Evolutionary conservation across 1,140 invertebrate genomes (phyloP), one percentile per base, ranked within the genome.

Genomic region (Ladona fulva): DNA sequence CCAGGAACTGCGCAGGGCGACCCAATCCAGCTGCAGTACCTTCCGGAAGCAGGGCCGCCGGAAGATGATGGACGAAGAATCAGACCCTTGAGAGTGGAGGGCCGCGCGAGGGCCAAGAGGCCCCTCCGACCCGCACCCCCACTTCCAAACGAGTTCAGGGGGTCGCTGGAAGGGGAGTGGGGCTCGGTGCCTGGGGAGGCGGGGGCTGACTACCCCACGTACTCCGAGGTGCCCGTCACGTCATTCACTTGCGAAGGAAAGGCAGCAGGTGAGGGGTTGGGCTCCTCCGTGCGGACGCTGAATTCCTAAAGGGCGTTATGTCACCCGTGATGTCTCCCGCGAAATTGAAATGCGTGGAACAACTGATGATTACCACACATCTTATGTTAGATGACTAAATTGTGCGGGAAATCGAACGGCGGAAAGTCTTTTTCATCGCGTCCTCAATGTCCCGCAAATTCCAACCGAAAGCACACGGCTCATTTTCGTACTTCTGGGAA

Each of bases 191-290:
- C 84, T 10, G 87, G 87, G n/a, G 82, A 81, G 24, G 83, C 86
- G 16, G 87, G 86, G 29, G 77, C 81, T 8, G 87, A 87, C 79
- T 87, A 86, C 79, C 86, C 87, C 24, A 83, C 82, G 75, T 86
- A 79, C 77, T 77, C 78, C 6, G 78, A 78, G 16, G 81, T 86
- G 22, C 86, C 86, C 0, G 79, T 83, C 24, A 88, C 87, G 0
- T 29, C 76, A 19, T 87, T 87, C 79, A 80, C 81, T 25, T 87
- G 87, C 79, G 79, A 80, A 25, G 81, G 77, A n/a, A 77, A 22
- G 12, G n/a, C 14, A 6, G 52, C 52, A 16, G 52, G 52, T 66
- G 52, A 66, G 52, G n/a, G n/a, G n/a, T n/a, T n/a, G n/a, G n/a
- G n/a, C n/a, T n/a, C n/a, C n/a, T n/a, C n/a, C n/a, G n/a, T n/a